Base-by-base conservation (phyloP, 2,797 vertebrate species). In the Fringilla coelebs region DNA sequence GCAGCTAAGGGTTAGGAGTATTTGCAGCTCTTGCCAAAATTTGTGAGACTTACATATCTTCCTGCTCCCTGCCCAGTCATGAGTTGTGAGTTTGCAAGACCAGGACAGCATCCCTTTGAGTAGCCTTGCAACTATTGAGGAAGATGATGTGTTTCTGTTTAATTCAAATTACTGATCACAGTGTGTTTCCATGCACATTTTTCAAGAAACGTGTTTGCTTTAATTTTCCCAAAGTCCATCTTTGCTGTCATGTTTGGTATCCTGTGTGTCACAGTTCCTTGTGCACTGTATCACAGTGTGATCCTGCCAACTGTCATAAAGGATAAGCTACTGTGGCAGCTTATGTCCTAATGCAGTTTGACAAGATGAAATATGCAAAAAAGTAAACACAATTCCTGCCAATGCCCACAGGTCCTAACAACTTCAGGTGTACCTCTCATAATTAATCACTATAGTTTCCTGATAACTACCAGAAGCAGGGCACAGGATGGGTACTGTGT, bases 321-420 rank as follows among this genome's bases (percentile, higher is more conserved):
- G n/a, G 29, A 73, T 85, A 61, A 89, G 10, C 31, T 77, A 10
- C 61, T 36, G 4, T 63, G 58, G 77, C 49, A 89, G 24, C 52
- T 74, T 55, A 15, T 28, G 17, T 51, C 65, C 72, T 78, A 79
- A 81, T 75, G 68, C 62, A 89, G 46, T 54, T 88, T 83, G 92
- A 94, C 81, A 92, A 74, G 75, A 88, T 54, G 46, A 83, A 94
- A 94, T 91, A 58, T 38, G 18, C 49, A 72, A 85, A 90, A 94
- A 88, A 46, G 34, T 62, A 89, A 96, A 87, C 60, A 75, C 8
- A 11, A 60, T 57, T 94, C 49, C 32, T 77, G 65, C 31, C 87
- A 91, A 41, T 74, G 40, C 40, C 46, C 41, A 65, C 26, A 31
- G 46, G 36, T 65, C n/a, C 38, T 48, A 83, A 65, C 78, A 40